Evolutionary conservation across 2,113 vertebrate genomes (phyloP).

Genomic region (Dinomys branickii): DNA sequence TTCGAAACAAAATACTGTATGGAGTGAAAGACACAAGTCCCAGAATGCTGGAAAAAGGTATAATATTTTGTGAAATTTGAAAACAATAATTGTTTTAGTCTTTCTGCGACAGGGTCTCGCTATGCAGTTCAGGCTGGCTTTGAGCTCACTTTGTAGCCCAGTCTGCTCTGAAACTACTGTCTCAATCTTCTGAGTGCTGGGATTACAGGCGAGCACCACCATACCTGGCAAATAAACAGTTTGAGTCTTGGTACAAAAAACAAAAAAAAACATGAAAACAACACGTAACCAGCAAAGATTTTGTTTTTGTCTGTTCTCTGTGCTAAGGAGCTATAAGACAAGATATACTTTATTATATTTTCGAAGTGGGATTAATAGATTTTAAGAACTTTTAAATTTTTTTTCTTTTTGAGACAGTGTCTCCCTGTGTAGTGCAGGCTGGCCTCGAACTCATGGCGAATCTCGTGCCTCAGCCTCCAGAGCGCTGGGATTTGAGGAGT

Average conservation of each 20-base stretch:
- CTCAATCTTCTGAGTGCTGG: too few relatives aligned
- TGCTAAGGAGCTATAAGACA: neutral
- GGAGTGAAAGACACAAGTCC: conserved; percentile 7
- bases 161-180: too few relatives aligned
- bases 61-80: neutral
- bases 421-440: neutral
- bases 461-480: neutral
- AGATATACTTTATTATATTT: neutral
- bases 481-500: neutral
- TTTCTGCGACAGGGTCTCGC: too few relatives aligned
- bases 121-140: too few relatives aligned
- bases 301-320: neutral
- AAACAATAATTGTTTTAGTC: neutral
- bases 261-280: neutral
- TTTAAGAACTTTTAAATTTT: neutral
- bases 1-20: conserved; percentile 14
- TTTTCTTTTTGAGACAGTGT: neutral
- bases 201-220: too few relatives aligned
- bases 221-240: too few relatives aligned
- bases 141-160: too few relatives aligned
- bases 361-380: neutral
- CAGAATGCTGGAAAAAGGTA: conserved; percentile 19
- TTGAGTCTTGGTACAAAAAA: too few relatives aligned
- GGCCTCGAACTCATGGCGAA: neutral
- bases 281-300: neutral